Percentiles rank a stretch among this genome's conserved stretches.
Conservation (phyloP, 2,888 invertebrate genomes). For the Drosophila phalerata region DNA sequence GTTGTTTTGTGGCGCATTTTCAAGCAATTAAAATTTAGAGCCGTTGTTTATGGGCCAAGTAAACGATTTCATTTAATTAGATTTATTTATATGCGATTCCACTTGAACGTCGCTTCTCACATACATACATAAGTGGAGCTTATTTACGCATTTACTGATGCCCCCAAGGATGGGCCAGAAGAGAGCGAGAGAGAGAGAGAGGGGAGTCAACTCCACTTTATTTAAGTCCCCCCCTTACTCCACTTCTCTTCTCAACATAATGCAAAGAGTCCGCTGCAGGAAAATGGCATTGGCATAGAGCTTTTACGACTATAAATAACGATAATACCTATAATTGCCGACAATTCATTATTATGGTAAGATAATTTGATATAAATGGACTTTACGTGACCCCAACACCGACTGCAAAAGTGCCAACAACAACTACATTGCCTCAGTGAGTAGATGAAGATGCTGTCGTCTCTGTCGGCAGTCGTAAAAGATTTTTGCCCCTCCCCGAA, state of each 20-base stretch:
- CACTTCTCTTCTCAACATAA: conserved; percentile 17
- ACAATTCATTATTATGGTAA: conserved; percentile 85
- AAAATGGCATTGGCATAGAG: conserved; percentile 53
- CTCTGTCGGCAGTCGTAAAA: conserved; percentile 61
- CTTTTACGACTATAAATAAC: conserved; percentile 85
- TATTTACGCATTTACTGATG: conserved; percentile 60
- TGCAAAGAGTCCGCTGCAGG: conserved; percentile 52
- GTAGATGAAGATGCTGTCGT: conserved; percentile 60
- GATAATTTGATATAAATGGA: conserved; percentile 85
- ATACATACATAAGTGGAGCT: conserved; percentile 49
- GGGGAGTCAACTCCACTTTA: neutral
- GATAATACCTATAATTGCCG: conserved; percentile 86
- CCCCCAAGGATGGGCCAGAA: neutral
- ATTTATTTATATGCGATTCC: conserved; percentile 73
- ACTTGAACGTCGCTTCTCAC: conserved; percentile 40
- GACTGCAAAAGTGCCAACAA: conserved; percentile 39
- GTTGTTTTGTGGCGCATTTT: conserved; percentile 41
- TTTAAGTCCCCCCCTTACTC: neutral
- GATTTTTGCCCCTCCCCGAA: conserved; percentile 31
- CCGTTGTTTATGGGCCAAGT: conserved; percentile 64
- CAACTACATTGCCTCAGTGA: too few relatives aligned
- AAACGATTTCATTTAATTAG: conserved; percentile 77
- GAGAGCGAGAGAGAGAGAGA: too few relatives aligned
- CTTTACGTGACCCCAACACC: conserved; percentile 84
- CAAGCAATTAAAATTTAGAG: conserved; percentile 65